Evolutionary conservation across 2,113 vertebrate genomes (phyloP).

Genomic region (Rhea americana): DNA sequence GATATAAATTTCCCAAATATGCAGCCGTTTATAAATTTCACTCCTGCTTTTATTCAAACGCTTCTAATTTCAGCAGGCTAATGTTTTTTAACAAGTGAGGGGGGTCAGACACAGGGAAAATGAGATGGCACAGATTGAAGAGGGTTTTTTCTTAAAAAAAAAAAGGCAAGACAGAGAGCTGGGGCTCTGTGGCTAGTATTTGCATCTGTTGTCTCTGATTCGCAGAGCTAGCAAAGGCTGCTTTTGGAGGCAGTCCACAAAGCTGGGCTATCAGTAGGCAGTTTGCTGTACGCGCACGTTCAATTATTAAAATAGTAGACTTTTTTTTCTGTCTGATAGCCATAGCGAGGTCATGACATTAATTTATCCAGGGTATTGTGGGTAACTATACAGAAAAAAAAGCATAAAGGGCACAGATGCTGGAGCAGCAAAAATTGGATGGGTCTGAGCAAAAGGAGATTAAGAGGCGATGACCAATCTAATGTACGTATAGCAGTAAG

Average conservation of each 20-base stretch:
- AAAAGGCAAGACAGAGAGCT: neutral
- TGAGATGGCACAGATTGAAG: neutral
- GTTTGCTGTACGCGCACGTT: conserved; percentile 69
- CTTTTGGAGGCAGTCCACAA: conserved; percentile 53
- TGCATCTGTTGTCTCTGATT: conserved; percentile 69
- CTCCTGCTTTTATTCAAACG: conserved; percentile 22
- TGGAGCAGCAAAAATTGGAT: conserved; percentile 69
- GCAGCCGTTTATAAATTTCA: conserved; percentile 49
- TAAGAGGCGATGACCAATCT: conserved; percentile 64
- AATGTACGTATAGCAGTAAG: conserved; percentile 58
- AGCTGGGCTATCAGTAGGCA: conserved; percentile 60
- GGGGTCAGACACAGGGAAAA: neutral
- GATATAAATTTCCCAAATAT: conserved; percentile 61
- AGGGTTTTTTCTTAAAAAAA: neutral
- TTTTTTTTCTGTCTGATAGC: conserved; percentile 71
- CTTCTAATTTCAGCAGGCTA: conserved; percentile 29
- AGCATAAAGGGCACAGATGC: conserved; percentile 66
- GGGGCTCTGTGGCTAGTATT: conserved; percentile 50
- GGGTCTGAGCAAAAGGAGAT: conserved; percentile 71
- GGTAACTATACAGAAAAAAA: conserved; percentile 69
- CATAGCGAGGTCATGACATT: conserved; percentile 74
- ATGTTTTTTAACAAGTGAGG: conserved; percentile 46
- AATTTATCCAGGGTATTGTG: conserved; percentile 77
- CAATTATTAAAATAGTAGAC: conserved; percentile 77
- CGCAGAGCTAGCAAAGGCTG: conserved; percentile 37